These are phyloP conservation scores for Nestor notabilis DNA, from an alignment of 2,113 vertebrate species.

Conservation along the genomic window DNA sequence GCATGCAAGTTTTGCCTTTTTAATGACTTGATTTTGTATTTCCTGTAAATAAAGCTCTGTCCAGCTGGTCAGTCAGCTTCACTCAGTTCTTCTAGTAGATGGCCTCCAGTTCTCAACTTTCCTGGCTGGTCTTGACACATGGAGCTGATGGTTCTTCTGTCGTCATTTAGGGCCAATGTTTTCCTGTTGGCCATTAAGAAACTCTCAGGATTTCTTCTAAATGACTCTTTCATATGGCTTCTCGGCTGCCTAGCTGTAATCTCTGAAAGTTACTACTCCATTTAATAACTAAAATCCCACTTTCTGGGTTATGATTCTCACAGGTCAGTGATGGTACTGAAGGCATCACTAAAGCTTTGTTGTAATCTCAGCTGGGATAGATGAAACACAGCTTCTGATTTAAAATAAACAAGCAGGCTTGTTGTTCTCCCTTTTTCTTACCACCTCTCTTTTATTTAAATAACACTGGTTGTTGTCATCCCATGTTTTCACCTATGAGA, in stretches of 20 bases:
- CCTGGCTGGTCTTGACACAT: background rate
- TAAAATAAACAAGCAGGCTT: background rate
- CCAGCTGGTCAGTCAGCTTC: background rate
- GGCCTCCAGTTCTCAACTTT: background rate
- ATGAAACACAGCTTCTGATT: background rate
- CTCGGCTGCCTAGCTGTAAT: background rate
- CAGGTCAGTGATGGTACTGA: background rate
- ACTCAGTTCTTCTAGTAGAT: background rate
- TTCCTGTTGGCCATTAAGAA: background rate
- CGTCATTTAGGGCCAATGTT: background rate
- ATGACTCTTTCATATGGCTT: background rate
- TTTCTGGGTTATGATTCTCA: background rate
- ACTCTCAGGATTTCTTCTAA: background rate
- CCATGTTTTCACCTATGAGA: background rate
- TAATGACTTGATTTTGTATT: background rate
- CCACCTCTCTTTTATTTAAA: background rate
- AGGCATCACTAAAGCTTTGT: background rate
- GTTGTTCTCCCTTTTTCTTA: background rate
- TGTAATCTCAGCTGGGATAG: background rate
- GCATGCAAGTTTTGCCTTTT: background rate
- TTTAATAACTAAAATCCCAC: background rate
- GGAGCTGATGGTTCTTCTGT: background rate
- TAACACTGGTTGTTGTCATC: background rate
- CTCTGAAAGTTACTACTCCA: background rate
- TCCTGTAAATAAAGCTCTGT: background rate